Evolutionary conservation across 2,888 invertebrate species (phyloP), one percentile per base, ranked within the genome.

Genomic region (Dicycla oo): DNA sequence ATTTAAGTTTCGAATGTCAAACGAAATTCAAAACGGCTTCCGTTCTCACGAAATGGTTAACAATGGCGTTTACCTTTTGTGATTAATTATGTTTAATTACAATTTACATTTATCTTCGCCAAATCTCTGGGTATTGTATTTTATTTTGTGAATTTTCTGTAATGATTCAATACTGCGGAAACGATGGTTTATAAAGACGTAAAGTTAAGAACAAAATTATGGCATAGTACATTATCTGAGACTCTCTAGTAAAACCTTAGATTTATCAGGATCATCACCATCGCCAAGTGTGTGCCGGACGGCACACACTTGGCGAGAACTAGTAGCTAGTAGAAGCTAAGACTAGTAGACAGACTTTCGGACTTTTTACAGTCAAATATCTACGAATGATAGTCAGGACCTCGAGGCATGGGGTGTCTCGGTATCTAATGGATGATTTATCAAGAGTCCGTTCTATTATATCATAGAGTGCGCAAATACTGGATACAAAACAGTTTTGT

Each of bases 11-110:
- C 47, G 49, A 70, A 74, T 62, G 63, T 67, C 67, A 43, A 38
- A 75, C 18, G 56, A 26, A 66, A 57, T 73, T 11, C 26, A 73
- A 73, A 68, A 73, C 76, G 57, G 49, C 45, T 67, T 76, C 73
- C 73, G 76, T 76, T 73, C 73, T 30, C 76, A 73, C 26, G n/a
- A 34, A 23, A 47, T 23, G 18, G 18, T 15, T 23, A 57, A 73
- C 73, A 73, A 73, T 73, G 34, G n/a, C n/a, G 45, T 54, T 45
- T 67, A 47, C 7, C 7, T 49, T 56, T 76, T 49, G 56, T 49
- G 56, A 65, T 47, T 69, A 23, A 47, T 56, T 23, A 43, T 43
- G n/a, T 15, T 34, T 63, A 64, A 75, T 65, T 57, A 26, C 18
- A 43, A 18, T 43, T 49, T 26, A 38, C 15, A 40, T 56, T 34